phyloP scores from a whole-genome alignment of 1,140 invertebrate species.

The Ptiloglossa arizonensis region DNA sequence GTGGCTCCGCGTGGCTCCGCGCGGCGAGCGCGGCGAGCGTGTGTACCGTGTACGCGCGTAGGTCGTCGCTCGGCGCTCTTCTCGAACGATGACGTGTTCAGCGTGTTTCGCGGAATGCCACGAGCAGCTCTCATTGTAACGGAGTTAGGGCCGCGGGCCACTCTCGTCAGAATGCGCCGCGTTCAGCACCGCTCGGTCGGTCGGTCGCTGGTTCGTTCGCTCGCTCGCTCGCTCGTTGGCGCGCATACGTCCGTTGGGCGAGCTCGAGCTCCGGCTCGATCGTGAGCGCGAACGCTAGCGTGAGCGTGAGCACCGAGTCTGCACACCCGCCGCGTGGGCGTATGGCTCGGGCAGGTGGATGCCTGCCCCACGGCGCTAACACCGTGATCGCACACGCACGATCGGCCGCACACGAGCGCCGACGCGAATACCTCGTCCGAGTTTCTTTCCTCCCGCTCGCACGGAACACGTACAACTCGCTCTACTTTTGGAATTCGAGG shows the following conservation, averaged over 20 bases:
- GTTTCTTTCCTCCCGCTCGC: not conserved
- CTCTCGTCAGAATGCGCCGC: conserved; percentile 61
- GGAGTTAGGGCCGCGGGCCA: conserved; percentile 68
- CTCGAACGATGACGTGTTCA: conserved; percentile 63
- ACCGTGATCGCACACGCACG: conserved; percentile 60
- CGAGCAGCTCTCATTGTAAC: conserved; percentile 72
- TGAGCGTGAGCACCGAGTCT: conserved; percentile 36
- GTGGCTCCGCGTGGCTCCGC: not conserved
- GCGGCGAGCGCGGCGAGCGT: too few relatives aligned
- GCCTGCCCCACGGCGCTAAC: conserved; percentile 68
- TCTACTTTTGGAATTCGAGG: not conserved
- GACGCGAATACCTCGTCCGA: too few relatives aligned
- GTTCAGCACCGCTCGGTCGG: conserved; percentile 25
- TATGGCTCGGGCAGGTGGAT: conserved; percentile 71
- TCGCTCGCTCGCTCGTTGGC: too few relatives aligned
- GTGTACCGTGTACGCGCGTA: conserved; percentile 45
- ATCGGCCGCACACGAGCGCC: conserved; percentile 20
- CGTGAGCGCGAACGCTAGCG: too few relatives aligned
- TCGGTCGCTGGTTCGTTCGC: too few relatives aligned
- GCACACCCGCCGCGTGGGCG: conserved; percentile 56
- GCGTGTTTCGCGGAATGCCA: conserved; percentile 72
- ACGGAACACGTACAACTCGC: not conserved
- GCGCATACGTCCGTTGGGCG: conserved; percentile 39
- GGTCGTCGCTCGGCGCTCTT: conserved; percentile 61
- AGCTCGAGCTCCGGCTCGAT: too few relatives aligned